Conservation (phyloP, 2,797 vertebrate genomes). For the Mormyrops boulengeri region DNA sequence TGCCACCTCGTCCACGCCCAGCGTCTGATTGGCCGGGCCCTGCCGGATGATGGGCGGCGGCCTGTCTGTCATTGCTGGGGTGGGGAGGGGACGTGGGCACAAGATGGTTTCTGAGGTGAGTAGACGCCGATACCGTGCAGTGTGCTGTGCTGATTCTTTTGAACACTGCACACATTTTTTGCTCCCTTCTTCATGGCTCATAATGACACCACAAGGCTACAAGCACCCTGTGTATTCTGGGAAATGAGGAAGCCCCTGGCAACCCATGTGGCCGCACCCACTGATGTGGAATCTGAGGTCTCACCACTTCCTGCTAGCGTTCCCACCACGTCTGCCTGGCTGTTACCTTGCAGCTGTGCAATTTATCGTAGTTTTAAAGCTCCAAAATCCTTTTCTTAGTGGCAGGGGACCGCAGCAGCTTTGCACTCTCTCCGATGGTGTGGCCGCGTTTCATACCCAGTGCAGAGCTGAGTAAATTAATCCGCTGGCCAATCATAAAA, state of each 20-base stretch:
- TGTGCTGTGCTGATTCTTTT: constrained; percentile 34
- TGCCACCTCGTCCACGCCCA: constrained; percentile 74
- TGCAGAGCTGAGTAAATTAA: background rate
- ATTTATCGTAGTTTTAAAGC: background rate
- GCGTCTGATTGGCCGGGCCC: constrained; percentile 83
- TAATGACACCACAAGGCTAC: background rate
- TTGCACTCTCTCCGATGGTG: background rate
- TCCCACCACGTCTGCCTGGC: background rate
- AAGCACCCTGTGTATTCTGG: background rate
- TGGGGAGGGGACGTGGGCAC: background rate
- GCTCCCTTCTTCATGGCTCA: background rate
- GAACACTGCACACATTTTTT: background rate
- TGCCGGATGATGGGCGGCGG: constrained; percentile 92
- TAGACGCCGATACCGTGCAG: background rate
- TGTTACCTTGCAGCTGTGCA: background rate
- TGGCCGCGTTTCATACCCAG: background rate
- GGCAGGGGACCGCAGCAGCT: background rate
- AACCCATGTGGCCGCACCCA: background rate
- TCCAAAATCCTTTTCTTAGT: background rate
- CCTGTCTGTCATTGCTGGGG: constrained; percentile 80
- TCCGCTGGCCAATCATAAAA: background rate
- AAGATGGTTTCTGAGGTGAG: background rate
- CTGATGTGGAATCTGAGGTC: constrained; percentile 2
- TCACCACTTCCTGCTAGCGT: background rate
- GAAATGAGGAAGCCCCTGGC: background rate